Evolutionary conservation across 92 coral and sea anemone genomes (phyloP).

Genomic region (Virgularia gustaviana): DNA sequence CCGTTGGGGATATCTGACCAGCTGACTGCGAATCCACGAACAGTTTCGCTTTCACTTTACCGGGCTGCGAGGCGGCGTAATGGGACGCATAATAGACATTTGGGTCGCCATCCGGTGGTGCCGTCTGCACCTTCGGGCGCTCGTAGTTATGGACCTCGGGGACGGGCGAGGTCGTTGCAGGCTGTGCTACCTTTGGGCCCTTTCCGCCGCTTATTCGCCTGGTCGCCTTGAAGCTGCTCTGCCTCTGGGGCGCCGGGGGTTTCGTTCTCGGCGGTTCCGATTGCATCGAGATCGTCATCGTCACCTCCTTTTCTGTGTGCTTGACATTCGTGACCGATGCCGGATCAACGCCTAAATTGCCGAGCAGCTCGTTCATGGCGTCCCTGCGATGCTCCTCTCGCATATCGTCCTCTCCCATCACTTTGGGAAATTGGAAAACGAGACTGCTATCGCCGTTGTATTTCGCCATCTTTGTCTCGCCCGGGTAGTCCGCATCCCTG

Average conservation of each 20-base stretch:
- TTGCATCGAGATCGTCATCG: slow-evolving; percentile 10
- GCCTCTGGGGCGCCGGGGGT: slow-evolving; percentile 58
- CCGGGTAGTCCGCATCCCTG: slow-evolving; percentile 49
- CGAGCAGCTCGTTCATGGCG: slow-evolving; percentile 75
- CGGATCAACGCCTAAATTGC: slow-evolving; percentile 62
- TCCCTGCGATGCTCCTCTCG: slow-evolving; percentile 57
- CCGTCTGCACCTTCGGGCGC: slow-evolving; percentile 33
- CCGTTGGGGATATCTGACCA: slow-evolving; percentile 16
- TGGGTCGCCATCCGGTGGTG: slow-evolving; percentile 65
- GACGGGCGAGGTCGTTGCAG: slow-evolving; percentile 33
- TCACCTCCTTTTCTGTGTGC: slow-evolving; percentile 2
- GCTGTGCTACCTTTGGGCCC: slow-evolving; percentile 10
- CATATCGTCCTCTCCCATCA: slow-evolving; percentile 52
- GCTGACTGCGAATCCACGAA: slow-evolving; percentile 32
- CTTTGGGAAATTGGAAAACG: slow-evolving; percentile 41
- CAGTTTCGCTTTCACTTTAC: slow-evolving; percentile 48
- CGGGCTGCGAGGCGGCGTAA: slow-evolving; percentile 54
- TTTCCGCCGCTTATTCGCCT: slow-evolving; percentile 6
- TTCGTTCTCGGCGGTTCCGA: neutral
- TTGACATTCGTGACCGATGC: slow-evolving; percentile 9
- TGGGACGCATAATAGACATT: slow-evolving; percentile 57
- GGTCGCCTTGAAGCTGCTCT: slow-evolving; percentile 74
- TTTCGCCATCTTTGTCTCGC: slow-evolving; percentile 50
- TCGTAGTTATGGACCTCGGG: slow-evolving; percentile 26
- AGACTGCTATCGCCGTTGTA: slow-evolving; percentile 55